Conservation (phyloP, 1,140 invertebrate genomes). For the Caenorhabditis inopinata region DNA sequence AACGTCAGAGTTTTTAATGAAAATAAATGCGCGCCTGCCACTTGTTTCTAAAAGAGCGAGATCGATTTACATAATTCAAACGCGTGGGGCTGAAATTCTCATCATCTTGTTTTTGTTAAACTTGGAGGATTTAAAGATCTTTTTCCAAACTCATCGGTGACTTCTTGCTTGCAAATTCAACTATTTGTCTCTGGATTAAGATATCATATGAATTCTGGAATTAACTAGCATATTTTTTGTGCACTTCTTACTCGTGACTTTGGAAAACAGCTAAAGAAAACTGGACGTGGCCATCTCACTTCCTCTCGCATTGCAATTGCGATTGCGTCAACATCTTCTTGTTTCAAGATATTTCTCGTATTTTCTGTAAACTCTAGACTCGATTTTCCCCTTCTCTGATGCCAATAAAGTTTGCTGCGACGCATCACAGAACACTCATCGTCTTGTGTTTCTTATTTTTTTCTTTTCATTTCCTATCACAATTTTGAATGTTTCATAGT, state of each 20-base stretch:
- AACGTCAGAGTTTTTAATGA: too few species aligned
- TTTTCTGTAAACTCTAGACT: neutral
- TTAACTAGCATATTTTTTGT: too few species aligned
- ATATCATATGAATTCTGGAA: too few species aligned
- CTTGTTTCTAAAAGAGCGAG: too few species aligned
- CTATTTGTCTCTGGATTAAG: neutral
- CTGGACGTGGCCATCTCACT: conserved; percentile 18
- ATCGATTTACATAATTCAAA: too few species aligned
- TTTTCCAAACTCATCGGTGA: too few species aligned
- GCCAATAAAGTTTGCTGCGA: neutral
- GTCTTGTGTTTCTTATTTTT: conserved; percentile 5
- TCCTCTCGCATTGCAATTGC: conserved; percentile 11
- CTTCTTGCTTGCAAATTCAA: neutral
- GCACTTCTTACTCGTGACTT: too few species aligned
- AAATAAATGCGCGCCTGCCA: too few species aligned
- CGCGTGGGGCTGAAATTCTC: too few species aligned
- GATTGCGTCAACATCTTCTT: conserved; percentile 4
- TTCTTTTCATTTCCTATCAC: neutral
- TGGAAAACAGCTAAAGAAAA: neutral
- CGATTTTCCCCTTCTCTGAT: neutral
- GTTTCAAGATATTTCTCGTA: neutral
- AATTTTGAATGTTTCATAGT: neutral
- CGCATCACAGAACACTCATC: conserved; percentile 1
- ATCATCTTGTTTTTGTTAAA: too few species aligned
- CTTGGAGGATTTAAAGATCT: too few species aligned